Evolutionary conservation across 2,888 invertebrate species (phyloP).

Genomic region (Ormyrus pomaceus): DNA sequence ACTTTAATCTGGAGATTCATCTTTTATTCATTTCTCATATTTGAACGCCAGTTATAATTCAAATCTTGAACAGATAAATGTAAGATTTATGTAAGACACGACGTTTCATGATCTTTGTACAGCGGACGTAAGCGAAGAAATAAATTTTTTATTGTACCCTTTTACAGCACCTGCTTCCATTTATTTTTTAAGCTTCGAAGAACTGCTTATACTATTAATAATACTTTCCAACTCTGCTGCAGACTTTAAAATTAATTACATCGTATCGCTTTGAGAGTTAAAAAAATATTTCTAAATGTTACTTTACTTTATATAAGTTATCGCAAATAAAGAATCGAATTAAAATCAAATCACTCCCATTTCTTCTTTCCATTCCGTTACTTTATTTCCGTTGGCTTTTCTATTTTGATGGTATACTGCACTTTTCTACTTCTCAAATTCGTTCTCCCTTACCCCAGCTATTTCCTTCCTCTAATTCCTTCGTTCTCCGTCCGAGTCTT

Average conservation of each 20-base stretch:
- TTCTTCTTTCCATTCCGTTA: not conserved
- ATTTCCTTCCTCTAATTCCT: slow-evolving; percentile 34
- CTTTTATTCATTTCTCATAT: not conserved
- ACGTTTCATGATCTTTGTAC: not conserved
- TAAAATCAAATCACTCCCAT: slow-evolving; percentile 42
- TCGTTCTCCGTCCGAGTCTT: slow-evolving; percentile 9
- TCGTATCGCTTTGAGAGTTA: too few relatives aligned
- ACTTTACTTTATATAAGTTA: too few relatives aligned
- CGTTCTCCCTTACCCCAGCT: not conserved
- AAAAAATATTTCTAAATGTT: too few relatives aligned
- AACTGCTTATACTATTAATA: too few relatives aligned
- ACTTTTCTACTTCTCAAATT: slow-evolving; percentile 13
- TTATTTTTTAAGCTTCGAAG: too few relatives aligned
- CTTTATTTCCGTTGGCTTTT: not conserved
- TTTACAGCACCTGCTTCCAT: too few relatives aligned
- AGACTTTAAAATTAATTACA: too few relatives aligned
- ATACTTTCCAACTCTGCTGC: too few relatives aligned
- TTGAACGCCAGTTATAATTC: not conserved
- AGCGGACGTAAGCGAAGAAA: too few relatives aligned
- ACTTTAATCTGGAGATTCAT: not conserved
- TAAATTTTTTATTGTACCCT: too few relatives aligned
- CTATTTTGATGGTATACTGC: slow-evolving; percentile 1
- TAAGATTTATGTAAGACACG: slow-evolving; percentile 3
- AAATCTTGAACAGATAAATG: slow-evolving; percentile 1
- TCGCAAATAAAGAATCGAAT: slow-evolving; percentile 32